Conservation (phyloP, 1,140 invertebrate genomes). For the Polypedilum pembai region DNA sequence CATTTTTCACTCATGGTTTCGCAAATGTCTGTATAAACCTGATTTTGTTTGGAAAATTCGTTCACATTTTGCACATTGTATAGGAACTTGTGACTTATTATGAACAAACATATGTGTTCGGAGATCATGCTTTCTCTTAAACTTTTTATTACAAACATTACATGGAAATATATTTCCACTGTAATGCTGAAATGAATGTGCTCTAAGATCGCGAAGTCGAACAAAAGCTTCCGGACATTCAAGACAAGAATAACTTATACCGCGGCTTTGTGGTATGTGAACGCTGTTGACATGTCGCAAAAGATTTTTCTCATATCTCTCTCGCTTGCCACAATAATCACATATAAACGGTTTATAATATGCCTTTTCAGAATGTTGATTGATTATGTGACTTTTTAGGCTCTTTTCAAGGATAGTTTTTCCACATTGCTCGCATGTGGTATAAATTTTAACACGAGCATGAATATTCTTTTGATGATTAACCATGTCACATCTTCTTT, state of each 20-base stretch:
- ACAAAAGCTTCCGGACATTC: not conserved
- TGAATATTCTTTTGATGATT: not conserved
- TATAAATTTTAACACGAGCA: not conserved
- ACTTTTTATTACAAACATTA: not conserved
- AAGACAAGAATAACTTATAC: not conserved
- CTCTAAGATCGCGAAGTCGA: not conserved
- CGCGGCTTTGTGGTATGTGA: not conserved
- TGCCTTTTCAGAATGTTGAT: not conserved
- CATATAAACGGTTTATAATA: not conserved
- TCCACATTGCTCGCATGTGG: not conserved
- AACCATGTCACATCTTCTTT: not conserved
- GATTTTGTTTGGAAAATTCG: not conserved
- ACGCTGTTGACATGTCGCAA: not conserved
- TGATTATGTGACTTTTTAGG: not conserved
- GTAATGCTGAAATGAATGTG: not conserved
- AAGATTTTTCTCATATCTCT: not conserved
- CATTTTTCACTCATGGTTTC: not conserved
- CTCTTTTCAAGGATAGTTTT: not conserved
- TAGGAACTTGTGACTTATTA: not conserved
- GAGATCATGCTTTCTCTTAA: not conserved
- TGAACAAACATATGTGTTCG: not conserved
- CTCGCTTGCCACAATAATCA: not conserved
- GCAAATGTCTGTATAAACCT: not conserved
- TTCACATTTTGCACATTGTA: not conserved
- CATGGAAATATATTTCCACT: not conserved